These are phyloP conservation scores for Microctenopoma steveboyesi DNA, from an alignment of 2,797 vertebrate species.

Conservation along the genomic window DNA sequence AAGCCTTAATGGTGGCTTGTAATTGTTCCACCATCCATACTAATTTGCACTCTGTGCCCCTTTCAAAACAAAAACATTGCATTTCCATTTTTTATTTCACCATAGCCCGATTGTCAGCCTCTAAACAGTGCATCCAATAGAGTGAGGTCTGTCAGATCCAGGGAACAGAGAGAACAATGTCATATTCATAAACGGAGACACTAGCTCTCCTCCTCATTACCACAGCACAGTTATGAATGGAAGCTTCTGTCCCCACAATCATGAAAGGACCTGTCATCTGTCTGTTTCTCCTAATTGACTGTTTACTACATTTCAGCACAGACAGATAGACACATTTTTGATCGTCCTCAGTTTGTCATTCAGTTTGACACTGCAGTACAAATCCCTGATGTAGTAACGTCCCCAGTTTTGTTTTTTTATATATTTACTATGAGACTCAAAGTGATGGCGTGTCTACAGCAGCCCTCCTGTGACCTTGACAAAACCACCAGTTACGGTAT, in stretches of 20 bases:
- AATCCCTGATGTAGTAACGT: slow-evolving; percentile 41
- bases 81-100: slow-evolving; percentile 62
- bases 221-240: slow-evolving; percentile 70
- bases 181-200: slow-evolving; percentile 84
- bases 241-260: slow-evolving; percentile 71
- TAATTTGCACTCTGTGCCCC: slow-evolving; percentile 72
- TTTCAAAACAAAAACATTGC: slow-evolving; percentile 80
- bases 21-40: slow-evolving; percentile 80
- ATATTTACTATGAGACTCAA: slow-evolving; percentile 44
- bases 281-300: slow-evolving; percentile 79
- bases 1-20: slow-evolving; percentile 77
- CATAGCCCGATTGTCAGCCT: slow-evolving; percentile 64
- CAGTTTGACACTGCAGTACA: slow-evolving; percentile 52
- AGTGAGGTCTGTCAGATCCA: slow-evolving; percentile 75
- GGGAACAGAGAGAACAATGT: slow-evolving; percentile 83
- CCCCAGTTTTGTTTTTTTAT: slow-evolving; percentile 14
- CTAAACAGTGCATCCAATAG: slow-evolving; percentile 70
- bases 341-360: slow-evolving; percentile 68
- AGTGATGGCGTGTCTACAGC: slow-evolving; percentile 44
- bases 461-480: slow-evolving; percentile 57
- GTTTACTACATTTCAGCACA: slow-evolving; percentile 72
- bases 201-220: slow-evolving; percentile 81
- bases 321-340: slow-evolving; percentile 57
- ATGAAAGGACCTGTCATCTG: slow-evolving; percentile 77
- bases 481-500: slow-evolving; percentile 46